These are phyloP conservation scores for Drosophila kepulauana DNA, from an alignment of 1,140 invertebrate genomes.

Conservation along the genomic window DNA sequence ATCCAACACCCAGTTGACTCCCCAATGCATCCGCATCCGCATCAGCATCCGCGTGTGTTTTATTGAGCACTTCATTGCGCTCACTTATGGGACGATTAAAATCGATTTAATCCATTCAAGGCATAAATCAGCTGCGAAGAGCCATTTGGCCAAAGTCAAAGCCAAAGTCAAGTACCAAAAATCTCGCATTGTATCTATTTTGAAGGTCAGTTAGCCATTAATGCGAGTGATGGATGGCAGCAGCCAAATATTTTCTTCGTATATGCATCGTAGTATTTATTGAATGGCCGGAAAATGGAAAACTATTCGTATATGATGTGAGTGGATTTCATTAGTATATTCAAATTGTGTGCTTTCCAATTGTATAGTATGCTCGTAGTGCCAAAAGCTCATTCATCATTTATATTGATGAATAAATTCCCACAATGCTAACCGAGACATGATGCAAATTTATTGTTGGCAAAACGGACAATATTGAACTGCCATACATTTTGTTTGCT, in stretches of 20 bases:
- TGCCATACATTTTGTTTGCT: neutral
- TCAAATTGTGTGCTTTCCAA: conserved; percentile 25
- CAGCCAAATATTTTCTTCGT: conserved; percentile 16
- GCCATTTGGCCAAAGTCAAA: conserved; percentile 55
- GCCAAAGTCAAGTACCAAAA: conserved; percentile 43
- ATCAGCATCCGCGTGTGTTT: conserved; percentile 63
- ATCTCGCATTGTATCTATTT: conserved; percentile 39
- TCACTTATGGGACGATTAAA: conserved; percentile 77
- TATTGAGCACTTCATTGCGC: conserved; percentile 78
- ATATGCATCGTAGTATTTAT: neutral
- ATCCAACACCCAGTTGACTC: neutral
- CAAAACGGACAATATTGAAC: conserved; percentile 27
- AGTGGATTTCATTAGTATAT: conserved; percentile 31
- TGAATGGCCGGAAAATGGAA: neutral
- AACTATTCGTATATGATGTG: neutral
- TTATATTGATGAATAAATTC: conserved; percentile 33
- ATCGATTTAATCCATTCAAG: conserved; percentile 74
- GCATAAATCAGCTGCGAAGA: conserved; percentile 66
- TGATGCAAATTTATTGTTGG: conserved; percentile 45
- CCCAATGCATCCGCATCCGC: conserved; percentile 49
- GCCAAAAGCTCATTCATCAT: conserved; percentile 62
- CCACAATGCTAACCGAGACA: conserved; percentile 13
- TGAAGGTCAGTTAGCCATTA: conserved; percentile 47
- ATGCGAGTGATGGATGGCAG: conserved; percentile 35
- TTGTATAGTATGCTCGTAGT: conserved; percentile 2